phyloP scores from a whole-genome alignment of 2,888 invertebrate species.

The Hirtodrosophila histrioides region DNA sequence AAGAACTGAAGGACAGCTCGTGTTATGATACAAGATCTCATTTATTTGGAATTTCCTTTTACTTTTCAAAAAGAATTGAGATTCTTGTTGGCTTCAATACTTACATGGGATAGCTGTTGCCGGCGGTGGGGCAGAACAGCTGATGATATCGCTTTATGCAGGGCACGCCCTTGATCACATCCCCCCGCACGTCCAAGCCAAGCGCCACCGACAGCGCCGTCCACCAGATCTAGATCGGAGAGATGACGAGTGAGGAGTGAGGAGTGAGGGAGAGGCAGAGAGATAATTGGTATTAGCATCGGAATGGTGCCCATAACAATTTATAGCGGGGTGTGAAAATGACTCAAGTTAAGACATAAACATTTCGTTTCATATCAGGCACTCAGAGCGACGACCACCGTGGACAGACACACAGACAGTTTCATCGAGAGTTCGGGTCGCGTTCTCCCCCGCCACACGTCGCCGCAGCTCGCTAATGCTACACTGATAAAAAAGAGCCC shows the following conservation, averaged over 20 bases:
- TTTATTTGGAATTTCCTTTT: background rate
- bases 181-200: constrained; percentile 94
- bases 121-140: constrained; percentile 95
- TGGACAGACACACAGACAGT: background rate
- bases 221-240: constrained; percentile 91
- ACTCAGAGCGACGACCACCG: constrained; percentile 10
- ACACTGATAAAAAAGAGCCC: too few relatives aligned
- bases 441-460: constrained; percentile 8
- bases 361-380: constrained; percentile 39
- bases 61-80: background rate
- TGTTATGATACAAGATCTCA: background rate
- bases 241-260: too few relatives aligned
- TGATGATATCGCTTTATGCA: constrained; percentile 95
- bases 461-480: background rate
- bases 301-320: constrained; percentile 56
- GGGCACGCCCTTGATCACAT: constrained; percentile 94
- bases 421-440: constrained; percentile 3
- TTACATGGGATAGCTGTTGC: constrained; percentile 96
- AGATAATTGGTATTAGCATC: constrained; percentile 51
- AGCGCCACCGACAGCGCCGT: constrained; percentile 94
- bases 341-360: constrained; percentile 69
- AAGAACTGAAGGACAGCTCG: background rate
- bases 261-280: constrained; percentile 7
- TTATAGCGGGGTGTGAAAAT: constrained; percentile 76
- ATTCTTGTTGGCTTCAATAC: constrained; percentile 69